A percentile compares a stretch with the other conserved stretches of the same genome.
Conservation (phyloP, 2,113 vertebrate species). For the Helogale parvula region DNA sequence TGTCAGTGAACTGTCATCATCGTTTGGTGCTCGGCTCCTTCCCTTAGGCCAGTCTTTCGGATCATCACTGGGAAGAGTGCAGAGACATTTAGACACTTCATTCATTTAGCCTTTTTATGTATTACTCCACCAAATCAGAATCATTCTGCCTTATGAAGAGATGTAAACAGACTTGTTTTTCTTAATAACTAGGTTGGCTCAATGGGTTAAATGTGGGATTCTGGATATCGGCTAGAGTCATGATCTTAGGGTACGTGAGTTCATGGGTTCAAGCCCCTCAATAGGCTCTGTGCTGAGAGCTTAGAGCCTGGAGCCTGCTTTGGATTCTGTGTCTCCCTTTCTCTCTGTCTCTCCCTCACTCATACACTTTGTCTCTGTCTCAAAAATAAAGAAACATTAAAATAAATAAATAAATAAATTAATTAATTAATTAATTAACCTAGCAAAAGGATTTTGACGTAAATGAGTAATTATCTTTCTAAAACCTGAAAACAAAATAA, state of each 20-base stretch:
- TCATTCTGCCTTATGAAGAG: not conserved
- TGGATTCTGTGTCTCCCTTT: too few species aligned
- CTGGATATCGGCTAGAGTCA: too few species aligned
- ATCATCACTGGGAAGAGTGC: not conserved
- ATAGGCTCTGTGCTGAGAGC: too few species aligned
- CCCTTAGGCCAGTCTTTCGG: not conserved
- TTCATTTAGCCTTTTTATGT: not conserved
- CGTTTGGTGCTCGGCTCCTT: not conserved
- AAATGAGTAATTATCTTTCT: slow-evolving; percentile 23
- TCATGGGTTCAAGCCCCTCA: too few species aligned
- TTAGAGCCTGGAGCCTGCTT: too few species aligned
- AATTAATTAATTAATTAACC: not conserved
- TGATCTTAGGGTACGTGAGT: too few species aligned
- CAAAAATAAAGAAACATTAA: too few species aligned
- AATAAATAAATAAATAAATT: too few species aligned
- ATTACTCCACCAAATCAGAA: not conserved
- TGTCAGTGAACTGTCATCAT: not conserved
- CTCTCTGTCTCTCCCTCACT: too few species aligned
- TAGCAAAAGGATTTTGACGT: not conserved
- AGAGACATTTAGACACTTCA: not conserved
- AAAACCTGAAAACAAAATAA: not conserved
- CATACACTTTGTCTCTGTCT: too few species aligned
- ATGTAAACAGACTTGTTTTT: not conserved
- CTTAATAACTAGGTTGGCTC: not conserved
- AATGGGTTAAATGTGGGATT: too few species aligned